Evolutionary conservation across 1,140 invertebrate species (phyloP).

Genomic region (Trissolcus basalis): DNA sequence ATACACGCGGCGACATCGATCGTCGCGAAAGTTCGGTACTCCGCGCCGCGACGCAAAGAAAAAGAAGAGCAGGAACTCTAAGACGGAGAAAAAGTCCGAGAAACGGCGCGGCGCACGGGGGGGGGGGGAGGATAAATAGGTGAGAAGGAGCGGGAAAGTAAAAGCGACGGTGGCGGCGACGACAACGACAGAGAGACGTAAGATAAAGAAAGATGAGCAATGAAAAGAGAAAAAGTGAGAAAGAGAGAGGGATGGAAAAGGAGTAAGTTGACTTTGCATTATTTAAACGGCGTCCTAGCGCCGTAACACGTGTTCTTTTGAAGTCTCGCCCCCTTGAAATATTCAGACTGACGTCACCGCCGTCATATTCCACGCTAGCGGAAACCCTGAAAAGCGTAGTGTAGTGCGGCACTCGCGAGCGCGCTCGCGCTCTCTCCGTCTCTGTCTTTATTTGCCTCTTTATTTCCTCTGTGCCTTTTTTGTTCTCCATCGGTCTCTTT

Average conservation of each 20-base stretch:
- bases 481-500: conserved; percentile 22
- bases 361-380: conserved; percentile 71
- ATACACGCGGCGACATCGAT: conserved; percentile 43
- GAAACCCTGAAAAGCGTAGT: conserved; percentile 67
- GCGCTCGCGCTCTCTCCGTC: conserved; percentile 12
- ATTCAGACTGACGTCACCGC: conserved; percentile 75
- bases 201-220: conserved; percentile 15
- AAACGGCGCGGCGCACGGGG: conserved; percentile 16
- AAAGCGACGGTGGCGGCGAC: conserved; percentile 37
- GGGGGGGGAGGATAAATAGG: conserved; percentile 34
- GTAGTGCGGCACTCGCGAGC: conserved; percentile 16
- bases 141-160: conserved; percentile 40
- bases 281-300: conserved; percentile 75
- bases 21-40: conserved; percentile 47
- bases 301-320: conserved; percentile 76
- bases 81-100: conserved; percentile 40
- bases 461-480: conserved; percentile 20
- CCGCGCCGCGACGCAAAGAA: too few species aligned
- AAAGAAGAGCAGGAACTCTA: conserved; percentile 21
- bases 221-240: too few species aligned
- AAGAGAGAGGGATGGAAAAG: conserved; percentile 51
- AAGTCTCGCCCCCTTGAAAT: conserved; percentile 75
- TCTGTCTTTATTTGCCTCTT: conserved; percentile 27
- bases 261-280: conserved; percentile 76
- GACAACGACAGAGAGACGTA: conserved; percentile 15